Percentiles rank a stretch among this genome's conserved stretches.
Conservation (phyloP, 2,113 vertebrate species). For the Cinclus mexicanus region DNA sequence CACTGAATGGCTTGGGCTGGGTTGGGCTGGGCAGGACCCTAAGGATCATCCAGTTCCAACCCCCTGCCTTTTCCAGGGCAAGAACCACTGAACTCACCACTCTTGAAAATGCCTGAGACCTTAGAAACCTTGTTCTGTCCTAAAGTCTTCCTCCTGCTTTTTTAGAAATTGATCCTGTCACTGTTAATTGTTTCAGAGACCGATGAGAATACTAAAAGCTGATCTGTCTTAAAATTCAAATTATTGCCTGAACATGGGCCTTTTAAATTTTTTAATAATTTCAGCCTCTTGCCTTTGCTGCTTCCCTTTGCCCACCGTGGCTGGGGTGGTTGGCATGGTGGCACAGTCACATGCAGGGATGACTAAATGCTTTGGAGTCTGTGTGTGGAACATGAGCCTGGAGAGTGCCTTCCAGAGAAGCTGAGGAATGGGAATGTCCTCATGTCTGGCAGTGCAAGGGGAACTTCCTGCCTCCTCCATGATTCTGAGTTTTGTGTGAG, state of each 20-base stretch:
- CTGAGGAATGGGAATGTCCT: background rate
- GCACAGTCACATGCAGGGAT: constrained; percentile 4
- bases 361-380: constrained; percentile 41
- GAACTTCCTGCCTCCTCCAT: background rate
- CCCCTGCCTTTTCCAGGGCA: background rate
- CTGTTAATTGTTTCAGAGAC: background rate
- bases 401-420: background rate
- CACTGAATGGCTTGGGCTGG: background rate
- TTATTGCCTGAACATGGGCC: background rate
- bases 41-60: background rate
- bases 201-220: background rate
- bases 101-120: background rate
- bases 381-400: background rate
- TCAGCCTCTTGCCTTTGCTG: background rate
- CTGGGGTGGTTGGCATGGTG: constrained; percentile 16
- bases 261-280: background rate
- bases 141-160: background rate
- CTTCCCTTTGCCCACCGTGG: background rate
- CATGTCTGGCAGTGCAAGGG: background rate
- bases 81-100: background rate
- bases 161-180: background rate
- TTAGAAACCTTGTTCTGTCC: background rate
- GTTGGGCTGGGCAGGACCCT: background rate
- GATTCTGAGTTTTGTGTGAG: background rate
- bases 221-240: background rate